These are phyloP conservation scores for Psilanteris sp. DNA, from an alignment of 1,140 invertebrate genomes.

Conservation along the genomic window DNA sequence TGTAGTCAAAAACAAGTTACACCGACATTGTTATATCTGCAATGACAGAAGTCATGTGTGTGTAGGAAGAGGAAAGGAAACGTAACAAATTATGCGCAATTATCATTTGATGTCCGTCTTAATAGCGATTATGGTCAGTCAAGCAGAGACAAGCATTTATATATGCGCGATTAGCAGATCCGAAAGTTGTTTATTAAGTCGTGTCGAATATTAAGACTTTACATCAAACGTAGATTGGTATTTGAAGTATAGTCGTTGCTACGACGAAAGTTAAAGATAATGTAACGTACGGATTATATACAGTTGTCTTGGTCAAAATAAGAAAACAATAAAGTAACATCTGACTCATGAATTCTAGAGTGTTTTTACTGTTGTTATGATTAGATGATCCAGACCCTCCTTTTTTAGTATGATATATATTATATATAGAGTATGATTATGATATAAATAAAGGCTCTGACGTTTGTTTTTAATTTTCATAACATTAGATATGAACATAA, in stretches of 20 bases:
- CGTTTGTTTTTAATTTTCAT: too few species aligned
- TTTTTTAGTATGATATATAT: slow-evolving; percentile 15
- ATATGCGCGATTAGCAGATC: too few species aligned
- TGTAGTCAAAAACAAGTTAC: slow-evolving; percentile 49
- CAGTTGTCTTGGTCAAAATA: slow-evolving; percentile 64
- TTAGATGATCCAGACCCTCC: slow-evolving; percentile 61
- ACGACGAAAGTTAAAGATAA: slow-evolving; percentile 55
- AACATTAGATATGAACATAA: too few species aligned
- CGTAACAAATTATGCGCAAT: slow-evolving; percentile 45
- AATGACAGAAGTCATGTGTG: slow-evolving; percentile 42
- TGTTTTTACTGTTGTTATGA: slow-evolving; percentile 60
- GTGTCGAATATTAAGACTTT: slow-evolving; percentile 46
- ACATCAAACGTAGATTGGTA: slow-evolving; percentile 47
- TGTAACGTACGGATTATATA: slow-evolving; percentile 65
- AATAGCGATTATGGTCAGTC: slow-evolving; percentile 28
- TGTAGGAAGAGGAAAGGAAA: slow-evolving; percentile 36
- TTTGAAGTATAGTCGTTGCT: slow-evolving; percentile 50
- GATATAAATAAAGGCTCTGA: too few species aligned
- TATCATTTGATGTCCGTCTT: slow-evolving; percentile 38
- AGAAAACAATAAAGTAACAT: slow-evolving; percentile 74
- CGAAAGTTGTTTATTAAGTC: slow-evolving; percentile 35
- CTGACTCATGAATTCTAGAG: slow-evolving; percentile 58
- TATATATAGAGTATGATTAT: background rate
- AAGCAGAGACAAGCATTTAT: slow-evolving; percentile 18
- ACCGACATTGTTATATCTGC: slow-evolving; percentile 50